Base-by-base conservation (phyloP, 1,140 invertebrate genomes). In the Agrilus planipennis region DNA sequence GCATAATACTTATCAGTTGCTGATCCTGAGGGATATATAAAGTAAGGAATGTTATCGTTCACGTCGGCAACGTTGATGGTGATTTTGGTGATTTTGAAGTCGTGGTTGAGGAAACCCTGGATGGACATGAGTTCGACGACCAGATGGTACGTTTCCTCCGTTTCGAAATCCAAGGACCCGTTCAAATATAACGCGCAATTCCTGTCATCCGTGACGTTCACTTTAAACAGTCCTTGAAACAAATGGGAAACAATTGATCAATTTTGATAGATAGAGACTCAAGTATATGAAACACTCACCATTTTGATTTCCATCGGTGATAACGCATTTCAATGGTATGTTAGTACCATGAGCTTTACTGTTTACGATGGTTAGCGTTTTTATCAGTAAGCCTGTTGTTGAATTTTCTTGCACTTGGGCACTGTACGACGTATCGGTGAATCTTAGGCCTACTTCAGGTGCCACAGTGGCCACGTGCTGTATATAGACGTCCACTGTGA, bases 11-110 rank as follows among this genome's bases (percentile, higher is more conserved):
- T 77, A 12, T 69, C 62, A 42, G 63, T 63, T 25, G 55, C 56
- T 21, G 51, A 48, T 23, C 61, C 63, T 2, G 49, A 50, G 0
- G 81, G 76, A 42, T 81, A 84, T 1, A 85, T 60, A 57, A 92
- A 93, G 42, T 75, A 70, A 0, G 89, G 89, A 2, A 69, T 68
- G 56, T 92, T 91, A 54, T 93, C 89, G 54, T 93, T 93, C 1
- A 85, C 73, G 57, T 93, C 89, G 0, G 80, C 65, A 0, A 94
- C 77, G 48, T 84, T 81, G 3, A 94, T 73, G 44, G 81, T 82
- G 0, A 94, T 72, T 53, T 77, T 74, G 0, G 84, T 76, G 7
- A 71, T 72, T 49, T 79, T 82, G 38, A 76, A 73, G 7, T 78
- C 73, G 0, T 77, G 77, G 63, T 85, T 87, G 3, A 87, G 72